Evolutionary conservation across 2,888 invertebrate genomes (phyloP), one percentile per base, ranked within the genome.

Genomic region (Melikaiella ostensackeni): DNA sequence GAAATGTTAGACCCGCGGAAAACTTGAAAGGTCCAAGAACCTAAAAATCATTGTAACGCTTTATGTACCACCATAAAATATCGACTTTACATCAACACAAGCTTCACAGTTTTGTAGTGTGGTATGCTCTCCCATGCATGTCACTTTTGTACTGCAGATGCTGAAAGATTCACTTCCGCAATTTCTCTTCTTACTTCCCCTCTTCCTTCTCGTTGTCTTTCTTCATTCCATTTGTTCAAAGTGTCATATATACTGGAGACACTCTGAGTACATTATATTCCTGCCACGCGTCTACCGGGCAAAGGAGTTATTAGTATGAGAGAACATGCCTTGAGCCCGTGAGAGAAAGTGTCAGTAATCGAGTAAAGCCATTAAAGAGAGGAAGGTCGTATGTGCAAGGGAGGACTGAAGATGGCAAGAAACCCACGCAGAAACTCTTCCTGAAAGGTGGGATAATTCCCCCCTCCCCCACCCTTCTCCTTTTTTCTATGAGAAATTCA

Each of bases 271-370:
- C 33, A 70, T 46, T 66, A 70, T 70, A 70, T 70, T 70, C 70
- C n/a, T 70, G 33, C 50, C 70, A 70, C 70, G 70, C 33, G 50
- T 55, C 30, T 50, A 50, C 50, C n/a, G 27, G 50, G 50, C 50
- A 70, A 46, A 50, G 70, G 21, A 27, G 46, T 66, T 66, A 66
- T 66, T 66, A 66, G 46, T 46, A 66, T 66, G 24, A 42, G 66
- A 46, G 66, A 46, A 66, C 19, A 46, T 66, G 42, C 66, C 42
- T 9, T 46, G 46, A 66, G 46, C 46, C 30, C 66, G 46, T 66
- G n/a, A n/a, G 46, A 66, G 66, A 66, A 46, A 66, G 30, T 66
- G 66, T 46, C 66, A 66, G 66, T 66, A 66, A 66, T 66, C 27
- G 66, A 66, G 66, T 66, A 46, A 66, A 46, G 46, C 46, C 46